Base-by-base conservation (phyloP, 2,797 vertebrate genomes). In the Sebastes hubbsi region DNA sequence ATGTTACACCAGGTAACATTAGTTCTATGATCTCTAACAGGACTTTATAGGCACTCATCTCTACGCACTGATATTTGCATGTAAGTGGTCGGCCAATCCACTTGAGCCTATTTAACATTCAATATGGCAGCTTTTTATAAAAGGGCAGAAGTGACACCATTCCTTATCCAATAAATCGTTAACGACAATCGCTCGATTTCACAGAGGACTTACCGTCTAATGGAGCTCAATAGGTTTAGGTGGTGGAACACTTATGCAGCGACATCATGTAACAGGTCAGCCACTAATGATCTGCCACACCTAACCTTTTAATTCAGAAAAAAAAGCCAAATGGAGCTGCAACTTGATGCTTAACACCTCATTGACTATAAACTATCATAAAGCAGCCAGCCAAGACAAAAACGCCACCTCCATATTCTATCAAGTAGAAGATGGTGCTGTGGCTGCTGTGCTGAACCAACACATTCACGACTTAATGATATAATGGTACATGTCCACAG, bases 111-210 rank as follows among this genome's bases (percentile, higher is more conserved):
- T 72, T 86, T 72, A 84, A 80, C 77, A 75, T 72, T 86, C 69
- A 46, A 58, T 22, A 64, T 59, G 72, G 62, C 69, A 59, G 80
- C 5, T 6, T 27, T 83, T 77, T 60, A 70, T 58, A 61, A 89
- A 87, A 88, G 80, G 80, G 87, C 79, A 83, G 70, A 77, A 3
- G 29, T 62, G 72, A 84, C 81, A 76, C 86, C 61, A 25, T 32
- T 81, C 69, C 72, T 85, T 71, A 84, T 82, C 70, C 58, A 55
- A 70, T 80, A 46, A 71, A 85, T 79, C 68, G 80, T 72, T 13
- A 29, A 61, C 6, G 3, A 24, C 64, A 54, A 22, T 74, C 59
- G 55, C 46, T 62, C 24, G 27, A 38, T 84, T 65, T 77, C 65
- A 72, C n/a, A 61, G 32, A 65, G 30, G 75, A 70, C 52, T 81